Base-by-base conservation (phyloP, 2,797 vertebrate genomes). In the Trachops cirrhosus region DNA sequence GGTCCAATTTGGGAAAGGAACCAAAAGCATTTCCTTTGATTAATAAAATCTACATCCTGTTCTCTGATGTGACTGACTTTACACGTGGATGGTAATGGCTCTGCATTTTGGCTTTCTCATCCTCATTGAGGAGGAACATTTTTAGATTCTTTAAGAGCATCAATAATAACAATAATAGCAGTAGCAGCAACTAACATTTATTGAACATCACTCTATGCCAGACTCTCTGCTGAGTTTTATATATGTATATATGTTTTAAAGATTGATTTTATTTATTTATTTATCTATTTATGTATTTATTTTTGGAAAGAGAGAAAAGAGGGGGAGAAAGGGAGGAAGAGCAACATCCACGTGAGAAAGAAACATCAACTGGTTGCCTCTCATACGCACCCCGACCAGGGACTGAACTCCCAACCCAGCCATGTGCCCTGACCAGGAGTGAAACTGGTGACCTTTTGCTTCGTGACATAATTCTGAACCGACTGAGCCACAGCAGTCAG, bases 21-120 rank as follows among this genome's bases (percentile, higher is more conserved):
- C 29, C 54, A 74, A 88, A 95, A 78, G 59, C 39, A 97, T 89
- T 96, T 96, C 64, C 85, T 90, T 44, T 68, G 59, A 92, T 86
- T 92, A 75, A 74, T 80, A 77, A 88, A 77, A 91, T 86, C 80
- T 92, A 52, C 67, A 84, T 86, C 83, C 78, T 93, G 59, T 85
- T 85, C 50, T 93, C 57, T 77, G 57, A 79, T 68, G 68, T 95
- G 87, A 93, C 34, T 89, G 86, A 88, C 83, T 94, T 82, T 50
- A 85, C 37, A 86, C 8, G 12, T 46, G 39, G 39, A 59, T 7
- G 18, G 68, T 48, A 86, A 96, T 48, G 74, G 74, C 59, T 92
- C 54, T 48, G 11, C 73, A 59, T 46, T 39, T 95, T 74, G 22
- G 70, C 57, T 79, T 86, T 64, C 39, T 93, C 44, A 21, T 85